Percentiles rank a stretch among this genome's conserved stretches.
Evolutionary conservation across 2,888 invertebrate genomes (phyloP).

Genomic region (Heliconius hortense): DNA sequence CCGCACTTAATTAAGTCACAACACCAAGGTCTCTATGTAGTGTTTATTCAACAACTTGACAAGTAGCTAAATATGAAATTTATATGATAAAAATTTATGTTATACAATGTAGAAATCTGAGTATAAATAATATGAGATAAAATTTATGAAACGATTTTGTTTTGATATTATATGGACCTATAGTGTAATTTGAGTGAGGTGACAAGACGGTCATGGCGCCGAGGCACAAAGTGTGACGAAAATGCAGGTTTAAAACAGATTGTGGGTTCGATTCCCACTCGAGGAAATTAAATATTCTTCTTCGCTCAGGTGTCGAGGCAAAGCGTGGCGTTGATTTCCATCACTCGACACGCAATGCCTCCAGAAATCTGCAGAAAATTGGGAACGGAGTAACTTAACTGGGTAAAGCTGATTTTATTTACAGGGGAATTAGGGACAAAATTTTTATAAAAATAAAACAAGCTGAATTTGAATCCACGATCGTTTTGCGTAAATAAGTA

Average conservation of each 20-base stretch:
- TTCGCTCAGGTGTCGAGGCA: too few species aligned
- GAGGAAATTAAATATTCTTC: too few species aligned
- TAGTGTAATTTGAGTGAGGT: background rate
- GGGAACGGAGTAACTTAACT: too few species aligned
- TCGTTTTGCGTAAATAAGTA: background rate
- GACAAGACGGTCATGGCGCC: too few species aligned
- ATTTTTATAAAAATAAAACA: background rate
- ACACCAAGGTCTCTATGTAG: slow-evolving; percentile 11
- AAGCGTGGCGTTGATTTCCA: too few species aligned
- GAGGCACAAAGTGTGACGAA: too few species aligned
- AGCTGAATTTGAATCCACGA: background rate
- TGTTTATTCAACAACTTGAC: slow-evolving; percentile 8
- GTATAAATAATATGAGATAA: background rate
- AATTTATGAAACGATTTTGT: background rate
- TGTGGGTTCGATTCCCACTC: too few species aligned
- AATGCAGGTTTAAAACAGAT: too few species aligned
- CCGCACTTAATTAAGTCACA: slow-evolving; percentile 14
- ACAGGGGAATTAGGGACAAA: background rate
- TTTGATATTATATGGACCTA: background rate
- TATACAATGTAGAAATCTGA: background rate
- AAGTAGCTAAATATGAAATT: background rate
- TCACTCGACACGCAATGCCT: too few species aligned
- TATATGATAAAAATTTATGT: background rate
- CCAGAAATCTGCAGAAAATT: too few species aligned
- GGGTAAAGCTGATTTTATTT: too few species aligned